Base-by-base conservation (phyloP, 2,888 invertebrate species). In the Girardia tigrina region DNA sequence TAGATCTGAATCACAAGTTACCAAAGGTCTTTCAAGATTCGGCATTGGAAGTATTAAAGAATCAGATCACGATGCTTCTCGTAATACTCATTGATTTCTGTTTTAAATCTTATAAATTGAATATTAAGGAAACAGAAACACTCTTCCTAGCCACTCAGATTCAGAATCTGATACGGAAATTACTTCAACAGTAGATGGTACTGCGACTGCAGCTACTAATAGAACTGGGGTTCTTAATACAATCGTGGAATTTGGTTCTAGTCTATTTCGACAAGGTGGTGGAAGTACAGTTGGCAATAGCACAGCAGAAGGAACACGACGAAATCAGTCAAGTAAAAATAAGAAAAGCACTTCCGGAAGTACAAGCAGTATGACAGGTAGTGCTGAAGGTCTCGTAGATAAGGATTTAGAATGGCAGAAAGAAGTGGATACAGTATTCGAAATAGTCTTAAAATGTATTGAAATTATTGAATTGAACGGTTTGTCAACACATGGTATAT, bases 171-270 rank as follows among this genome's bases (percentile, higher is more conserved):
- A 75, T 26, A 28, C 70, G 16, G 76, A 75, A 23, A 73, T 29
- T 20, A 73, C 29, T 14, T 26, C 42, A 6, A 72, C 16, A 4
- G 72, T 26, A 26, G 72, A 16, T 26, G 42, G 73, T 16, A 29
- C 28, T 20, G 23, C 42, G 4, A 29, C 73, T 14, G 29, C 73
- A 2, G 6, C 29, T 4, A 29, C 73, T 20, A 36, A 36, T 36
- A 26, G 29, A 8, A 42, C 73, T 16, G 71, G 71, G 6, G 74
- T 75, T 8, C 42, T 75, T 12, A 75, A 28, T 42, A 75, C 76
- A 28, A 28, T 76, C n/a, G 56, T 76, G 14, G 76, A 76, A 29
- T 76, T 76, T 28, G 76, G 76, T 23, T 76, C 76, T 2, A 75
- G 42, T 74, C 70, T 76, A 1, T 76, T 76, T 42, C 73, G 76